phyloP scores from a whole-genome alignment of 2,113 vertebrate genomes.

The Sebastes schlegelii region DNA sequence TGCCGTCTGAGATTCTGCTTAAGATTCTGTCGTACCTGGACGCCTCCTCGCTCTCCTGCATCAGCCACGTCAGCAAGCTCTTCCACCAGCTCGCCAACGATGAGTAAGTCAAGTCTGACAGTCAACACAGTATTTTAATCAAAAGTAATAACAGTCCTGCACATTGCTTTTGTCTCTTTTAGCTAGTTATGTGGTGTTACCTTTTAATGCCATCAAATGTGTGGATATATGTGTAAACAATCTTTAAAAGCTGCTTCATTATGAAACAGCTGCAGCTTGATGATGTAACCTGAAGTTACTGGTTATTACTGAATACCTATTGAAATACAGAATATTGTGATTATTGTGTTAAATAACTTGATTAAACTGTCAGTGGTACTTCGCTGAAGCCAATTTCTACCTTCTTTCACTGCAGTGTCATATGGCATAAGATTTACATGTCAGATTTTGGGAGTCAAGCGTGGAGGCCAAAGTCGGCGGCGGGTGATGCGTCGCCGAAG shows the following conservation, averaged over 20 bases:
- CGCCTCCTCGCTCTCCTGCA: constrained; percentile 43
- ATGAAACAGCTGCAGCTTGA: not conserved
- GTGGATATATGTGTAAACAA: not conserved
- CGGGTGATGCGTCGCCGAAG: accelerated
- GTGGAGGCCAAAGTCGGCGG: constrained; percentile 32
- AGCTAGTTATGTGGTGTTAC: not conserved
- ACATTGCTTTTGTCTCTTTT: not conserved
- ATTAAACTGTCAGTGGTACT: not conserved
- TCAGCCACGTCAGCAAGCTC: constrained; percentile 59
- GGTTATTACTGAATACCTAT: not conserved
- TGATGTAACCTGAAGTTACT: not conserved
- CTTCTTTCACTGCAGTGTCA: constrained; percentile 11
- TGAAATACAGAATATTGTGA: no score
- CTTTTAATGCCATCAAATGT: not conserved
- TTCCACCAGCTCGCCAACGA: constrained; percentile 61
- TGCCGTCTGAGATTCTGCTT: constrained; percentile 61
- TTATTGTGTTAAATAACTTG: not conserved
- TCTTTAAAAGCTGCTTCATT: not conserved
- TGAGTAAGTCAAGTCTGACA: constrained; percentile 51
- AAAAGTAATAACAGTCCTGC: not conserved
- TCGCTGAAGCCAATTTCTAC: not conserved
- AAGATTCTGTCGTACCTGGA: constrained; percentile 67
- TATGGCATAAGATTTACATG: constrained; percentile 63
- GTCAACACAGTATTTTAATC: no score
- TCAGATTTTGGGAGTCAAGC: constrained; percentile 27